phyloP scores from a whole-genome alignment of 2,113 vertebrate species.

The Phyllostomus discolor region DNA sequence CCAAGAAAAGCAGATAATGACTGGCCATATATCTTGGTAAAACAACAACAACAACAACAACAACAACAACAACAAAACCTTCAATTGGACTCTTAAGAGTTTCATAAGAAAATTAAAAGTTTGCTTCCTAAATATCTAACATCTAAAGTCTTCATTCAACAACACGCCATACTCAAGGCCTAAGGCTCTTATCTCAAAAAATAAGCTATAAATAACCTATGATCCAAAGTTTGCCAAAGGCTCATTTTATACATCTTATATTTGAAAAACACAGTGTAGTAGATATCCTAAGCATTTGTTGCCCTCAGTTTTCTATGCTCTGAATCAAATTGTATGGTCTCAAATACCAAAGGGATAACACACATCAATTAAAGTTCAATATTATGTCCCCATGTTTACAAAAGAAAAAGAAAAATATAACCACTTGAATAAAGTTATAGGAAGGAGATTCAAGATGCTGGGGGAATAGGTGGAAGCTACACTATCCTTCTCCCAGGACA shows the following conservation, averaged over 20 bases:
- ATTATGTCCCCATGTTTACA: not conserved
- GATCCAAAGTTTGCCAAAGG: not conserved
- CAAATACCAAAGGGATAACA: not conserved
- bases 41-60: no score
- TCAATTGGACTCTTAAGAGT: not conserved
- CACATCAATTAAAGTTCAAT: not conserved
- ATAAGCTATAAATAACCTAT: not conserved
- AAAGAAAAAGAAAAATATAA: not conserved
- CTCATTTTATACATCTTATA: not conserved
- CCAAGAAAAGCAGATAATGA: not conserved
- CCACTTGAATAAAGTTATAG: not conserved
- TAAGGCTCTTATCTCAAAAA: not conserved
- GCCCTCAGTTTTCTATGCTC: not conserved
- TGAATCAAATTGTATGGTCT: not conserved
- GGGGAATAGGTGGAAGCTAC: no score
- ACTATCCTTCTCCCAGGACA: no score
- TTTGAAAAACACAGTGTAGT: not conserved
- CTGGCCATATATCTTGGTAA: not conserved
- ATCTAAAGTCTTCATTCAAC: not conserved
- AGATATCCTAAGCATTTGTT: not conserved
- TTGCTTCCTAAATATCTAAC: not conserved
- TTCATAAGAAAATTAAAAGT: slow-evolving; percentile 23
- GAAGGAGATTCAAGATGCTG: no score
- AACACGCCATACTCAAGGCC: not conserved
- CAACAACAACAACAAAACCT: not conserved